Percentiles rank a stretch among this genome's conserved stretches.
Evolutionary conservation across 2,113 vertebrate species (phyloP).

Genomic region (Casuarius casuarius): DNA sequence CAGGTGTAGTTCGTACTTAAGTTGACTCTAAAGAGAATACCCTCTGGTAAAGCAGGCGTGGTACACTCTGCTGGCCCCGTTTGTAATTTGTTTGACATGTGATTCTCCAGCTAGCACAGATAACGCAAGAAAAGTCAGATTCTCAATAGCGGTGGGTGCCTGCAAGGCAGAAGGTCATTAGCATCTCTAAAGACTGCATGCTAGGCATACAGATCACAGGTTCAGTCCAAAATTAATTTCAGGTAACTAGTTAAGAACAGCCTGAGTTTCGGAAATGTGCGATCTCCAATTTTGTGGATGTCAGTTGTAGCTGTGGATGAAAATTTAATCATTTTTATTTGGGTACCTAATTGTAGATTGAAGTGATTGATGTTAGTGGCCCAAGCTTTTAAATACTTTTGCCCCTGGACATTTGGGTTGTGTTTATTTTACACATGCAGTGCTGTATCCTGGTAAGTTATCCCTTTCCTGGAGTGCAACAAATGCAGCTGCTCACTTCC

Average conservation of each 20-base stretch:
- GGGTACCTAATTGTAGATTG: not conserved
- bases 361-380: not conserved
- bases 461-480: too few species aligned
- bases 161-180: not conserved
- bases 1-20: not conserved
- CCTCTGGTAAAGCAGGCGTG: fast-evolving
- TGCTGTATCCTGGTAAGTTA: too few species aligned
- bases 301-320: not conserved
- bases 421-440: not conserved
- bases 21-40: not conserved
- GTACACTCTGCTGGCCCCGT: fast-evolving
- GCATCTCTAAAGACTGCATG: not conserved
- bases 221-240: not conserved
- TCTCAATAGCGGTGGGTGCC: not conserved
- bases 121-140: not conserved
- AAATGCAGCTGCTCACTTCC: not conserved
- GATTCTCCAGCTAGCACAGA: fast-evolving
- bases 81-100: fast-evolving
- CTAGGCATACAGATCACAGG: not conserved
- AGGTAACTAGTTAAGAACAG: not conserved
- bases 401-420: not conserved
- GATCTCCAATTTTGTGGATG: not conserved
- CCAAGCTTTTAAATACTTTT: not conserved
- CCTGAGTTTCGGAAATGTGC: not conserved
- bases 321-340: not conserved